Evolutionary conservation across 2,797 vertebrate species (phyloP).

Genomic region (Hafferia zeledoni): DNA sequence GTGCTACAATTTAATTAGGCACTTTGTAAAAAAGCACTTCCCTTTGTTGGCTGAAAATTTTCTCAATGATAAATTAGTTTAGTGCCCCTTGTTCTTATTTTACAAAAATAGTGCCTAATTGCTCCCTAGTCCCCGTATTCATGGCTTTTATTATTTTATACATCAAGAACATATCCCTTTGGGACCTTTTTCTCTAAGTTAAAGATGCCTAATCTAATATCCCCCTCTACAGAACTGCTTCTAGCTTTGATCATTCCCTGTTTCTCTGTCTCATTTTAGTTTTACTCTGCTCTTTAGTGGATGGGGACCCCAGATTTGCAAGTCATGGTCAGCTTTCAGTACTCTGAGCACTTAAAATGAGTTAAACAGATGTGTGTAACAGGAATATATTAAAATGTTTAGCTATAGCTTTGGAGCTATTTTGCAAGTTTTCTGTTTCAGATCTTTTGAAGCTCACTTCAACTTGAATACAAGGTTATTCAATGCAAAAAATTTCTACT

Average conservation of each 20-base stretch:
- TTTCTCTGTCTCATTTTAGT: neutral
- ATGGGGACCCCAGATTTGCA: neutral
- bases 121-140: neutral
- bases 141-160: slow-evolving; percentile 18
- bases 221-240: neutral
- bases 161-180: neutral
- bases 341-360: neutral
- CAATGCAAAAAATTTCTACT: neutral
- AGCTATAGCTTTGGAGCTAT: neutral
- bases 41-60: slow-evolving; percentile 37
- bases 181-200: neutral
- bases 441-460: neutral
- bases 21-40: slow-evolving; percentile 53
- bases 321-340: neutral
- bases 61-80: slow-evolving; percentile 51
- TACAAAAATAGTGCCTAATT: slow-evolving; percentile 36
- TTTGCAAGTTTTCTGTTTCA: neutral
- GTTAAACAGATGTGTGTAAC: rapidly evolving
- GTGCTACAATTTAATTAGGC: slow-evolving; percentile 32
- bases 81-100: neutral
- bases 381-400: neutral
- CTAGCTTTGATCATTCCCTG: neutral
- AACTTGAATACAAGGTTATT: neutral
- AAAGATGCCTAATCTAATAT: slow-evolving; percentile 30
- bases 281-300: neutral